Base-by-base conservation (phyloP, 92 coral and sea anemone species). In the Epizoanthus ramosus region DNA sequence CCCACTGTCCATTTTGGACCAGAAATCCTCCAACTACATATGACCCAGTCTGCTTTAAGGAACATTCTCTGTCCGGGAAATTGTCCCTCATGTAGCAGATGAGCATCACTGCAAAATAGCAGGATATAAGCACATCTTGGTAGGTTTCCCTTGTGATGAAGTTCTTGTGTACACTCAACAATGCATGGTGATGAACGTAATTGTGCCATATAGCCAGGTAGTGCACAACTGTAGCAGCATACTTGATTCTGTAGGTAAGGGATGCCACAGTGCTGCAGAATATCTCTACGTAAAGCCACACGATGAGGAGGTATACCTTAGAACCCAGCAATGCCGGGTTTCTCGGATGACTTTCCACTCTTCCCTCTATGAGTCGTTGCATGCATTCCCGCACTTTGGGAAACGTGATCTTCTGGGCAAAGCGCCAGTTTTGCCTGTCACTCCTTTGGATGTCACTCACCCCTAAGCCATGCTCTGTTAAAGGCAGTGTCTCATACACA, bases 1-100 rank as follows among this genome's bases (percentile, higher is more conserved):
- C 85, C 92, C 89, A 85, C 59, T 89, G 89, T 39, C 85, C 87
- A 71, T 89, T 89, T 53, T 84, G 59, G 88, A 84, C 90, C 85
- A 87, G 63, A 81, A 87, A 21, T 74, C 86, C 86, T 54, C 82
- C 90, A 22, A 87, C 75, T 33, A 81, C 82, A 58, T 87, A 83
- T 2, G 87, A 87, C 4, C 90, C 90, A 39, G 86, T 28, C 4
- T 72, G 83, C 18, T 87, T 60, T 0, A 81, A 79, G 19, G 63
- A 56, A 41, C 90, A 82, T n/a, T 87, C 84, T 65, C 5, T 17
- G 3, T 87, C 71, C 7, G 81, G 74, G 43, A 86, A 80, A 75
- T 86, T 86, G 79, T 86, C 89, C 9, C 89, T 23, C 82, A 50
- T 73, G 60, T 87, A 87, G 70, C 79, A 72, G 5, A 87, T 87